These are phyloP conservation scores for Anagrus nilaparvatae DNA, from an alignment of 1,140 invertebrate genomes.

Conservation along the genomic window DNA sequence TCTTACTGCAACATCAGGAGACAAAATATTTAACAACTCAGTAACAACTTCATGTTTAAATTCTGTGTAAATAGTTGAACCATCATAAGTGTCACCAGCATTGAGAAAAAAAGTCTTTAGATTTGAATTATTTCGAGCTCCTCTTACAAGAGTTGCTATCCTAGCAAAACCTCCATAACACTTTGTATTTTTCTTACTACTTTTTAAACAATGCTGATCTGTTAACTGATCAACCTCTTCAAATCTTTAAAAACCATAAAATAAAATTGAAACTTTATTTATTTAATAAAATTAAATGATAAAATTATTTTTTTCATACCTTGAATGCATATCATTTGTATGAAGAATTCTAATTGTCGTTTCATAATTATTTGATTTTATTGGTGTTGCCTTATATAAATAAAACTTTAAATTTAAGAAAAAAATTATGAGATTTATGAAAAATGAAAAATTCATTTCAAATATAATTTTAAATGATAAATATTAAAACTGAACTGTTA, in stretches of 20 bases:
- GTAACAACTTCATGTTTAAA: conserved; percentile 67
- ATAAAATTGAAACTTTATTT: conserved; percentile 16
- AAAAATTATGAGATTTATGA: too few relatives aligned
- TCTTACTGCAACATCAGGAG: conserved; percentile 76
- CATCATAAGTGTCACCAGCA: conserved; percentile 84
- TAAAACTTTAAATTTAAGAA: too few relatives aligned
- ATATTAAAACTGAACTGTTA: too few relatives aligned
- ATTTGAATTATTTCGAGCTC: conserved; percentile 18
- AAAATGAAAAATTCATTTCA: too few relatives aligned
- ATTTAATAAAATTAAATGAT: too few relatives aligned
- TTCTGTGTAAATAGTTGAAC: conserved; percentile 70
- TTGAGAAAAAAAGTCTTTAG: conserved; percentile 47
- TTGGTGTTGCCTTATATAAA: too few relatives aligned
- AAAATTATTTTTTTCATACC: too few relatives aligned
- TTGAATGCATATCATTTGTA: conserved; percentile 82
- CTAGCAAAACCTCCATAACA: conserved; percentile 79
- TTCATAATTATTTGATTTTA: background rate
- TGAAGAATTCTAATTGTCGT: conserved; percentile 53
- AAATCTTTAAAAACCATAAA: too few relatives aligned
- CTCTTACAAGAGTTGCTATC: conserved; percentile 49
- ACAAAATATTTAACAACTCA: conserved; percentile 64
- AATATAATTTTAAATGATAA: too few relatives aligned
- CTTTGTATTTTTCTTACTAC: too few relatives aligned
- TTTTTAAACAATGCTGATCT: too few relatives aligned
- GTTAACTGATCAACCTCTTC: too few relatives aligned